Conservation (phyloP, 2,113 vertebrate species). For the Chiloscyllium plagiosum region DNA sequence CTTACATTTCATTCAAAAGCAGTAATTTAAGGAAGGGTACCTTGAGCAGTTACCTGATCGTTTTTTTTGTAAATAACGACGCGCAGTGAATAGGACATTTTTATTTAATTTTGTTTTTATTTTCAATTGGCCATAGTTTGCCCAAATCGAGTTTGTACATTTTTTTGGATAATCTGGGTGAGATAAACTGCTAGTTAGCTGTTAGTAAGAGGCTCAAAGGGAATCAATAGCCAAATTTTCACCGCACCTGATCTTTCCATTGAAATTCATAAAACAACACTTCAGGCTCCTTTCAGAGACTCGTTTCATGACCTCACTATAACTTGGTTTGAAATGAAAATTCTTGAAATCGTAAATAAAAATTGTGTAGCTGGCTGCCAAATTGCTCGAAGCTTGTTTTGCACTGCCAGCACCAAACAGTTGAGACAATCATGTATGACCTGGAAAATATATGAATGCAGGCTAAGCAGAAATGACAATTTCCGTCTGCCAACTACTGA, state of each 20-base stretch:
- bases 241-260: too few species aligned
- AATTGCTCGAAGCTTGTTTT: background rate
- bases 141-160: background rate
- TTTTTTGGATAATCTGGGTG: background rate
- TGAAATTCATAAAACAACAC: too few species aligned
- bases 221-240: too few species aligned
- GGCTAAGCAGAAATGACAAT: background rate
- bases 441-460: background rate
- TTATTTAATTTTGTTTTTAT: background rate
- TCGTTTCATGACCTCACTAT: too few species aligned
- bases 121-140: background rate
- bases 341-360: too few species aligned
- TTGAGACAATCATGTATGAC: background rate
- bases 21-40: background rate
- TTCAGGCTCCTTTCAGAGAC: too few species aligned
- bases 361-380: background rate
- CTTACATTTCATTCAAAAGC: background rate
- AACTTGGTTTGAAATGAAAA: too few species aligned
- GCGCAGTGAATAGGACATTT: background rate
- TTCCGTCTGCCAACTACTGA: background rate
- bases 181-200: background rate
- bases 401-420: background rate
- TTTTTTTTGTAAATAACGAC: background rate
- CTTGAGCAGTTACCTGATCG: background rate
- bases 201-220: too few species aligned